Evolutionary conservation across 2,888 invertebrate species (phyloP).

Genomic region (Caprella mutica): DNA sequence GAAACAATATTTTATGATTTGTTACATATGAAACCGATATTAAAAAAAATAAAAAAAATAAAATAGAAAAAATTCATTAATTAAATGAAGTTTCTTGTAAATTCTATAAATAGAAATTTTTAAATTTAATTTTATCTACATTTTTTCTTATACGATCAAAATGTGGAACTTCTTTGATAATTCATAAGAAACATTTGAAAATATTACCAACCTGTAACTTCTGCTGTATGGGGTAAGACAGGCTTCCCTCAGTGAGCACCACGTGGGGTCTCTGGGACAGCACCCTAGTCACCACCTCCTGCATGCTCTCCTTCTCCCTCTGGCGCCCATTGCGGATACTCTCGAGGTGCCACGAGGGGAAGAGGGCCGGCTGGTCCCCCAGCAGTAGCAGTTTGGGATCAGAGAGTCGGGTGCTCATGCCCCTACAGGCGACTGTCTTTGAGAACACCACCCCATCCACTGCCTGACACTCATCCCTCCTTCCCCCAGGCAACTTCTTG

Average conservation of each 20-base stretch:
- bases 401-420: constrained; percentile 64
- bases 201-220: constrained; percentile 18
- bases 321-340: constrained; percentile 59
- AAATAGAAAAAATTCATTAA: too few species aligned
- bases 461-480: constrained; percentile 58
- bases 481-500: constrained; percentile 79
- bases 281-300: constrained; percentile 74
- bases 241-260: constrained; percentile 78
- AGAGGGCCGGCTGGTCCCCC: constrained; percentile 40
- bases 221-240: constrained; percentile 43
- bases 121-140: too few species aligned
- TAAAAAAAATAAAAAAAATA: too few species aligned
- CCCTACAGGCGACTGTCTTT: constrained; percentile 87
- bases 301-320: constrained; percentile 68
- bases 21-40: too few species aligned
- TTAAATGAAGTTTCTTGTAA: too few species aligned
- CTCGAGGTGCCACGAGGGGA: constrained; percentile 40
- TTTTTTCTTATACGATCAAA: too few species aligned
- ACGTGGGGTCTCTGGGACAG: constrained; percentile 65
- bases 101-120: too few species aligned
- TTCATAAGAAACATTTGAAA: too few species aligned
- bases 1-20: too few species aligned
- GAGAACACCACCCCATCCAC: constrained; percentile 83
- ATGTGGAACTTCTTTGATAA: too few species aligned
- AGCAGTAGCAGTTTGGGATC: constrained; percentile 75